Evolutionary conservation across 1,140 invertebrate species (phyloP), one percentile per base, ranked within the genome.

Genomic region (Geopemphigus sp.): DNA sequence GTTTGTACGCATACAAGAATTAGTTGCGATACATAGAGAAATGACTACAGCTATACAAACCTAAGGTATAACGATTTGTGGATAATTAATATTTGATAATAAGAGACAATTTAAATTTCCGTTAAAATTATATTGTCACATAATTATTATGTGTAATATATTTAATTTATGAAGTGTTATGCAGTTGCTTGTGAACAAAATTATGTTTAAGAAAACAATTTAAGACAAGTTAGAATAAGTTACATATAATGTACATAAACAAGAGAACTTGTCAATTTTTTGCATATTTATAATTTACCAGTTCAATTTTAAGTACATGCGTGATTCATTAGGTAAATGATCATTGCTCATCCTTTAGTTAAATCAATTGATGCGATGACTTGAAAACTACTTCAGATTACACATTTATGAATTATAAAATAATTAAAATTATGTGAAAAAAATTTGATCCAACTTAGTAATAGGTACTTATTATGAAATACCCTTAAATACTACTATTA

Each of bases 21-120:
- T 96, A 84, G 91, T 91, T 81, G 90, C 90, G 81, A 92, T 95
- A 85, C 93, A 95, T 86, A 90, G 91, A 86, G 93, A 95, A 89
- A 91, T 95, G 82, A 90, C 89, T 83, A 91, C 91, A 70, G 91
- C 92, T 83, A 83, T 93, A 84, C 91, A 92, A 85, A 92, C 92
- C 92, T 81, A 81, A 80, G 80, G 45, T 72, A 72, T 24, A 70
- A 53, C 24, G 10, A 66, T 50, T 22, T 53, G 47, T 53, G 24
- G 26, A 70, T 50, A n/a, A 32, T 45, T 47, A 47, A 47, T 19
- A 29, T 29, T 29, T 72, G 19, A 1, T n/a, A 5, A 10, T 29
- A 72, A 22, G 47, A 50, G 26, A 10, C 10, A 12, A 32, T 53
- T 53, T 26, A 5, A 50, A 50, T 47, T 68, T 50, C 24, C 0